Percentiles rank a stretch among this genome's conserved stretches.
phyloP scores from a whole-genome alignment of 2,888 invertebrate species.

The Agrochola macilenta region DNA sequence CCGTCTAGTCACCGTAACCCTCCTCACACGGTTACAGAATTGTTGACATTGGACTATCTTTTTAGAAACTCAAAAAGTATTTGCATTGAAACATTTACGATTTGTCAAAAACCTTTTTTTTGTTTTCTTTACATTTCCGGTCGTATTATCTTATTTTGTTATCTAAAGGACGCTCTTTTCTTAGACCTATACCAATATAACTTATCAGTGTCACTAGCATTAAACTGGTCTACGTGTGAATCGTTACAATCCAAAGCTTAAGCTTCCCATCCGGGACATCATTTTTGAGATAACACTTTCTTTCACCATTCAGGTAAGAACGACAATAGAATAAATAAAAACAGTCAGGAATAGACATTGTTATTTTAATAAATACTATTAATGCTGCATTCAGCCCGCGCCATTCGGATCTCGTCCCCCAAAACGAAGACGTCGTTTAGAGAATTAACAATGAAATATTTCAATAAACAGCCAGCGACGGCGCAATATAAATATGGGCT shows the following conservation, averaged over 20 bases:
- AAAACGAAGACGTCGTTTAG: slow-evolving; percentile 81
- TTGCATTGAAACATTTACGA: slow-evolving; percentile 25
- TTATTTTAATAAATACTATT: slow-evolving; percentile 89
- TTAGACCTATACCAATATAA: slow-evolving; percentile 86
- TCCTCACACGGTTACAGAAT: slow-evolving; percentile 74
- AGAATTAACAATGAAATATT: slow-evolving; percentile 90
- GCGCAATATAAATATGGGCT: slow-evolving; percentile 87
- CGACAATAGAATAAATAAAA: slow-evolving; percentile 72
- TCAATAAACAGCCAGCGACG: slow-evolving; percentile 86
- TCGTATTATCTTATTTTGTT: slow-evolving; percentile 76
- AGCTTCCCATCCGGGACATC: slow-evolving; percentile 80
- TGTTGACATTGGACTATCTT: slow-evolving; percentile 35
- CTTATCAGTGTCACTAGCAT: slow-evolving; percentile 78
- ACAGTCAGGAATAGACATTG: slow-evolving; percentile 76
- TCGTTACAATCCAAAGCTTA: slow-evolving; percentile 79
- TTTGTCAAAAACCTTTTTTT: slow-evolving; percentile 31
- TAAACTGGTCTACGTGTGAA: slow-evolving; percentile 83
- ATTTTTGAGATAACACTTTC: slow-evolving; percentile 72
- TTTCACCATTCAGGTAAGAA: slow-evolving; percentile 72
- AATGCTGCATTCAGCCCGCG: slow-evolving; percentile 81
- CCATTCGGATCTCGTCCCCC: slow-evolving; percentile 82
- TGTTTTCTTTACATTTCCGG: slow-evolving; percentile 73
- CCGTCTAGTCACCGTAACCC: slow-evolving; percentile 83
- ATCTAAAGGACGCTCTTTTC: slow-evolving; percentile 81
- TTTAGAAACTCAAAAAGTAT: slow-evolving; percentile 20